Percentiles rank a stretch among this genome's conserved stretches.
phyloP scores from a whole-genome alignment of 2,888 invertebrate genomes.

The Mythimna vitellina region DNA sequence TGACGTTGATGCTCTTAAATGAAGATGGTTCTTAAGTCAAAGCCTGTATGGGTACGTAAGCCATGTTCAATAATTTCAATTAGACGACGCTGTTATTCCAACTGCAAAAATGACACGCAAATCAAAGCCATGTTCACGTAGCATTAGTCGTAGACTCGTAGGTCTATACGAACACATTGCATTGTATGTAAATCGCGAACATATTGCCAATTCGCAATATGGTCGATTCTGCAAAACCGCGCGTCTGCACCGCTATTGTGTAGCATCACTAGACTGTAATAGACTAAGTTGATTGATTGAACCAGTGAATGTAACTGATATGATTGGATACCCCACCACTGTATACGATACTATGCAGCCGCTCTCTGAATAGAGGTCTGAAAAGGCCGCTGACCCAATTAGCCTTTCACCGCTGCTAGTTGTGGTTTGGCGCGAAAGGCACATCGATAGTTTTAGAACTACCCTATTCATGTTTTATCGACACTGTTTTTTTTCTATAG shows the following conservation, averaged over 20 bases:
- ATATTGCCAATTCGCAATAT: constrained; percentile 22
- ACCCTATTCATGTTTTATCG: constrained; percentile 1
- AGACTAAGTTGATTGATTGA: constrained; percentile 31
- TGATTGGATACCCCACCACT: constrained; percentile 41
- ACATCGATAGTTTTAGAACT: constrained; percentile 16
- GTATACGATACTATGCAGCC: constrained; percentile 13
- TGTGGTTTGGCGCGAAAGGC: constrained; percentile 28
- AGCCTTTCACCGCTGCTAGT: constrained; percentile 38
- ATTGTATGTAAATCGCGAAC: constrained; percentile 21
- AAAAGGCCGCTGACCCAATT: constrained; percentile 54
- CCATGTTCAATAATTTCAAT: neutral
- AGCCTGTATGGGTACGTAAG: neutral
- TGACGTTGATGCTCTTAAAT: no score
- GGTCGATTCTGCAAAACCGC: neutral
- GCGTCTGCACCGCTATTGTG: constrained; percentile 15
- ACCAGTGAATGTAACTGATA: constrained; percentile 48
- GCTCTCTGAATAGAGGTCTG: constrained; percentile 35
- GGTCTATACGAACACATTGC: neutral
- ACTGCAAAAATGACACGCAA: neutral
- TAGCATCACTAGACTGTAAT: constrained; percentile 26
- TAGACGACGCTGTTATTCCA: neutral
- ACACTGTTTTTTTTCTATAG: neutral
- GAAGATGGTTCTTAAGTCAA: neutral
- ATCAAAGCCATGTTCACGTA: neutral
- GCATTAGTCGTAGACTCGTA: no score